Evolutionary conservation across 2,888 invertebrate genomes (phyloP), one percentile per base, ranked within the genome.

Genomic region (Antitype chi): DNA sequence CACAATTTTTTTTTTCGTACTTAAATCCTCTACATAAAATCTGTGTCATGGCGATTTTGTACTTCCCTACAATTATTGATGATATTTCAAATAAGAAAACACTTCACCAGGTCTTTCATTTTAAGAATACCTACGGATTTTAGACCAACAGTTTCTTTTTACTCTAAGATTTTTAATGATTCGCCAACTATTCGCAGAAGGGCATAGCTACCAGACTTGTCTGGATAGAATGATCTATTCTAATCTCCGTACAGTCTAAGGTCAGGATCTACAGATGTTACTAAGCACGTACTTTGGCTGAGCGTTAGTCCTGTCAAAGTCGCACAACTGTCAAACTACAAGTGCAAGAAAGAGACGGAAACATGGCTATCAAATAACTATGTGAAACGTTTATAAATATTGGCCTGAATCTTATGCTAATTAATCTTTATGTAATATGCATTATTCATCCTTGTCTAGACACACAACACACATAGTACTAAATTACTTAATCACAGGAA

Each of bases 401-500:
- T 7, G 7, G 4, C 25, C 20, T 47, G 25, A 47, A 66, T 20
- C 0, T 0, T 25, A 25, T 11, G n/a, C 11, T 9, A 6, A 20
- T 25, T 1, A 64, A 47, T 52, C 9, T 49, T 28, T 49, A 66
- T 66, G 20, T 20, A 52, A 11, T 38, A 11, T 0, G 68, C 23
- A 66, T 7, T 55, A 28, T 28, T 63, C 32, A 47, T 5, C 5
- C 9, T 28, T 20, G 9, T 52, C n/a, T 17, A 25, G n/a, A 20
- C n/a, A n/a, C 5, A 68, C 28, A 32, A 32, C 25, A 59, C 38
- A 52, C 49, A n/a, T 11, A 32, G 25, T 60, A 79, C 38, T 79
- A 67, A 66, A 60, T 78, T 20, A 60, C 28, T 28, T 64, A 66
- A 69, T 80, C 53, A 69, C 13, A 38, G 47, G 13, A 43, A 64